Evolutionary conservation across 2,888 invertebrate species (phyloP), one percentile per base, ranked within the genome.

Genomic region (Cheiracanthium punctorium): DNA sequence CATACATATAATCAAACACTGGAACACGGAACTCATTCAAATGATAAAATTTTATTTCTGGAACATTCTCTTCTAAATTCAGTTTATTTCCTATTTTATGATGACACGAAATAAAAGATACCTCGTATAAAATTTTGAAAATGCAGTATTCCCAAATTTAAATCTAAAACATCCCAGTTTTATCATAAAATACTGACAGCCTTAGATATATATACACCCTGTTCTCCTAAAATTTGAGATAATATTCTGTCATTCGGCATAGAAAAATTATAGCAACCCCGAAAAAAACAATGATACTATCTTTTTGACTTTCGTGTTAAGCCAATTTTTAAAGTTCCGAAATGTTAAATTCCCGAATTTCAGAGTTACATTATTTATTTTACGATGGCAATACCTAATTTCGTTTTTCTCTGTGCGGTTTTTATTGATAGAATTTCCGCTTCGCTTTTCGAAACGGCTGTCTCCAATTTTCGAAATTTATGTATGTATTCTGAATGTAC

Each of bases 401-500:
- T 24, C 58, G 24, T 58, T 58, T 24, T 24, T 17, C 58, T 12
- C 24, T 5, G 5, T 5, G n/a, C 4, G 5, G 4, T 58, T 58
- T 58, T 17, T 58, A 17, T 10, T 48, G 58, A 58, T 58, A 24
- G 24, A 58, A 58, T 58, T 58, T 58, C 58, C 58, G 20, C 58
- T 58, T 1, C 12, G 58, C 7, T 58, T 1, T 58, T 20, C 12
- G 24, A 58, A 58, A 58, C 20, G 1, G 24, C 4, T 20, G 58
- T 58, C 5, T 5, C 2, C 58, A 58, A 58, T 58, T 58, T 58
- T 58, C 1, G 7, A n/a, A 58, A 58, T 58, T 58, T 58, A 58
- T 58, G 58, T 58, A 58, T 58, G 58, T 58, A 58, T 58, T 58
- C 58, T n/a, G 5, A 24, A 58, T 58, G n/a, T 48, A 1, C 58